Evolutionary conservation across 1,140 invertebrate genomes (phyloP), one percentile per base, ranked within the genome.

Genomic region (Penaeus chinensis): DNA sequence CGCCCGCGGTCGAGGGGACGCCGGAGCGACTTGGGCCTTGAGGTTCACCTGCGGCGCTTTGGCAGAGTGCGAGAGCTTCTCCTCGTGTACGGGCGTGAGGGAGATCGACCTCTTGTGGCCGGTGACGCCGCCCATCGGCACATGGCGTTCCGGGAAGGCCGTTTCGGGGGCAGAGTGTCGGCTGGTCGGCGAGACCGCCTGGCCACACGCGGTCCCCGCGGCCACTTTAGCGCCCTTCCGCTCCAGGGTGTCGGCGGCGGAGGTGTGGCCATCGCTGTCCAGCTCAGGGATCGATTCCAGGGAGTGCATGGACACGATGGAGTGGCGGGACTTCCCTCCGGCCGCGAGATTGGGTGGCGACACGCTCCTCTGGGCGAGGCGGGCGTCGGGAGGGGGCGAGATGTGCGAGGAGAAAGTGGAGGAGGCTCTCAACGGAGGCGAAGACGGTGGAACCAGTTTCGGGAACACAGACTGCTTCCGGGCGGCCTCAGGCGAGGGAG

Each of bases 261-360:
- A 82, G 5, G 85, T 77, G 32, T 87, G 85, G 24, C 85, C 80
- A 60, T 90, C 87, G 60, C 85, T 89, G 27, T 90, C 89, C 27
- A 86, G 83, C 83, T 90, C 89, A 54, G 89, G 89, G 61, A 90
- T 90, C 8, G 89, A 90, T 63, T 90, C 89, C 27, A 90, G 84
- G 61, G 89, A 90, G 74, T 90, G 89, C 87, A 90, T 78, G 16
- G 89, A 90, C 18, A 87, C 86, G 61, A 88, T 82, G 27, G 89
- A 90, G 84, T 90, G 89, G 22, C 89, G 84, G 54, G 84, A 62
- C 66, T 88, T 88, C 11, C 84, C 87, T 27, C 66, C 77, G 19
- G 82, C 83, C 1, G 88, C 69, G 24, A 78, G 87, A 13, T 63
- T 54, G 79, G 79, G 8, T 11, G 24, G 66, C 22, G 60, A 63